Evolutionary conservation across 2,888 invertebrate species (phyloP).

Genomic region (Laspeyria flexula): DNA sequence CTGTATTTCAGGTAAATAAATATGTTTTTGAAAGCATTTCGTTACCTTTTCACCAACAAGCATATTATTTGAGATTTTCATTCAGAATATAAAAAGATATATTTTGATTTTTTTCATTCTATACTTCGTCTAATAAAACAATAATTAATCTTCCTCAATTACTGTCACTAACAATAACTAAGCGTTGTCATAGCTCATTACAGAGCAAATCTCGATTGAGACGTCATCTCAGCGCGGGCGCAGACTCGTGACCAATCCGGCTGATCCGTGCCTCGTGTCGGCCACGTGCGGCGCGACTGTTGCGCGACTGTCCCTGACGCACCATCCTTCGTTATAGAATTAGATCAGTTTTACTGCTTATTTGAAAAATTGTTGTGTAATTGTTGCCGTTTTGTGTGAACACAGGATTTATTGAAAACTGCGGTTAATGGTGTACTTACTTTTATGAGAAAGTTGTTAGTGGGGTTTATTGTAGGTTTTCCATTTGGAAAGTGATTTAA

Average conservation of each 20-base stretch:
- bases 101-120: no score
- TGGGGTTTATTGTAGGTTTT: no score
- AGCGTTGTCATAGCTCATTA: slow-evolving; percentile 78
- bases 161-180: slow-evolving; percentile 52
- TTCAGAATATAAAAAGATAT: no score
- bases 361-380: slow-evolving; percentile 36
- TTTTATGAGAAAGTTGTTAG: not conserved
- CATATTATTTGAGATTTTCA: no score
- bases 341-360: slow-evolving; percentile 39
- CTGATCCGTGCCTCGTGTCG: slow-evolving; percentile 66
- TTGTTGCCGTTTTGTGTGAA: slow-evolving; percentile 34
- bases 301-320: slow-evolving; percentile 48
- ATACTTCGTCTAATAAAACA: not conserved
- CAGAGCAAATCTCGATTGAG: slow-evolving; percentile 69
- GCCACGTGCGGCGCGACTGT: slow-evolving; percentile 58
- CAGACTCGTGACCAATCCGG: slow-evolving; percentile 40
- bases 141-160: slow-evolving; percentile 17
- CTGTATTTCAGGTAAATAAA: no score
- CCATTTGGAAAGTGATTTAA: no score
- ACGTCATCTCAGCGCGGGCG: slow-evolving; percentile 51
- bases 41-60: no score
- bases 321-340: slow-evolving; percentile 21
- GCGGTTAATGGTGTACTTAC: slow-evolving; percentile 3
- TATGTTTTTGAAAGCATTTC: no score
- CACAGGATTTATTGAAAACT: slow-evolving; percentile 9